Evolutionary conservation across 1,140 invertebrate genomes (phyloP), one percentile per base, ranked within the genome.

Genomic region (Doryteuthis pealeii): DNA sequence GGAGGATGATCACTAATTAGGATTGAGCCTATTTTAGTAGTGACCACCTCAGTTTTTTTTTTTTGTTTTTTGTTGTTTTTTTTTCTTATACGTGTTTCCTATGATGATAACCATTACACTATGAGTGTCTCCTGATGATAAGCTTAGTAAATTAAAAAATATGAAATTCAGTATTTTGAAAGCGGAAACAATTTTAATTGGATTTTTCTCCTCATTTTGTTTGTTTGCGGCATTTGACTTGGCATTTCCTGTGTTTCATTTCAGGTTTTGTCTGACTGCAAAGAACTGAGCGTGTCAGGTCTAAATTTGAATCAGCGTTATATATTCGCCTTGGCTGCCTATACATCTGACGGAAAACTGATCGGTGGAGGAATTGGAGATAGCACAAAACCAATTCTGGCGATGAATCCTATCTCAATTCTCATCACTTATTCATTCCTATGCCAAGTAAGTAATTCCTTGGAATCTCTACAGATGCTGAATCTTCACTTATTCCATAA

Each of bases 321-420:
- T 73, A 77, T 88, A 8, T 88, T 88, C 83, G 87, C 86, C 66
- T 83, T 88, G 18, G 86, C 83, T 72, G 87, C 87, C 14, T 88
- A 88, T 76, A 85, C 85, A 14, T 72, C 75, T 12, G 83, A 87
- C 32, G 87, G 87, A 35, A 81, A 85, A 68, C 73, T 88, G 32
- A 87, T 88, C 45, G 86, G 86, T 12, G 83, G 82, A 28, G 71
- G 79, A 12, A 77, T 88, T n/a, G 87, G 87, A 58, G 84, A 87
- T 35, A 86, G 84, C 31, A 85, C 83, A 22, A 82, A 82, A 74
- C 85, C 87, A 22, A 82, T 88, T 31, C 77, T 88, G 45, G 87
- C 86, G 12, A 83, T 82, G 3, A 83, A 86, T 70, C 84, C 86
- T 5, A 77, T 87, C 0, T 83, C 87, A 28, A 77, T 88, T 12